phyloP scores from a whole-genome alignment of 92 coral and sea anemone species.

The Phenganax stokvisi region DNA sequence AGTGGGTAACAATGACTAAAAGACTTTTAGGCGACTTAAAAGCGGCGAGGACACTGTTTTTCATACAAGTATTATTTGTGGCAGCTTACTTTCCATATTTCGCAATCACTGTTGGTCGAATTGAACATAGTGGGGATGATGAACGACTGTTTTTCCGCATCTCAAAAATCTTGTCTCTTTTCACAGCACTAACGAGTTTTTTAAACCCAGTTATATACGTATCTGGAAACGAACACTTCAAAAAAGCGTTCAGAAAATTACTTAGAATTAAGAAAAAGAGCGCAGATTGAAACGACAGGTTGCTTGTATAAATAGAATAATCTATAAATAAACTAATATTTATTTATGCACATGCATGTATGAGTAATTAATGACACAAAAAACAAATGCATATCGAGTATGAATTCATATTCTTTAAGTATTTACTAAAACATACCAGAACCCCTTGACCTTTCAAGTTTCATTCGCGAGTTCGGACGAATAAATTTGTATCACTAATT shows the following conservation, averaged over 20 bases:
- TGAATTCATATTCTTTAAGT: too few relatives aligned
- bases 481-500: too few relatives aligned
- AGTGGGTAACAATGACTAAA: neutral
- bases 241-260: slow-evolving; percentile 18
- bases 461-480: too few relatives aligned
- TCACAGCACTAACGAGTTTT: slow-evolving; percentile 5
- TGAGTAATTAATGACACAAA: too few relatives aligned
- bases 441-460: too few relatives aligned
- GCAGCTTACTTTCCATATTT: slow-evolving; percentile 12
- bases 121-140: slow-evolving; percentile 4
- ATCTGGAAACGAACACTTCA: slow-evolving; percentile 9
- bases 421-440: too few relatives aligned
- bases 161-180: slow-evolving; percentile 4
- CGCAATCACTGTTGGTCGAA: slow-evolving; percentile 3
- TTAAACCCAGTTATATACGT: slow-evolving; percentile 22
- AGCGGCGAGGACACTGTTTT: slow-evolving; percentile 12
- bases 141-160: neutral
- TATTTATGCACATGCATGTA: too few relatives aligned
- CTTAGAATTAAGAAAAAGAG: slow-evolving; percentile 8
- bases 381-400: too few relatives aligned
- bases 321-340: too few relatives aligned
- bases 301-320: too few relatives aligned
- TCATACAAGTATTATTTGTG: slow-evolving; percentile 15
- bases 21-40: slow-evolving; percentile 13
- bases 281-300: neutral